Evolutionary conservation across 2,888 invertebrate genomes (phyloP), one percentile per base, ranked within the genome.

Genomic region (Sesia bembeciformis): DNA sequence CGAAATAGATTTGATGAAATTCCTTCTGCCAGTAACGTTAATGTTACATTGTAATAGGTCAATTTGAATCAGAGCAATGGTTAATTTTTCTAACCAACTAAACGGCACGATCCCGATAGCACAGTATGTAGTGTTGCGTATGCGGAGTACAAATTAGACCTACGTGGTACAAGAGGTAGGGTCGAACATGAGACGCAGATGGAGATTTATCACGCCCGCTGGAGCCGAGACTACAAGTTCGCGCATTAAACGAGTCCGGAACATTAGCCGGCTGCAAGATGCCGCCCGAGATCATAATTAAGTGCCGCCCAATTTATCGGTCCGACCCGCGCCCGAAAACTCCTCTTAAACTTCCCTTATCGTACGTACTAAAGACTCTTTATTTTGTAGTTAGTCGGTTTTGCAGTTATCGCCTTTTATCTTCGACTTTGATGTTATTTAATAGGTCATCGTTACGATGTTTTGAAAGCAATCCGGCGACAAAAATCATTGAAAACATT

Each of bases 261-360:
- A 85, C 87, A 88, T 88, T 88, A 88, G 86, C 84, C 83, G 82
- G 78, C 77, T 87, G 88, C 88, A 88, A 89, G 87, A 88, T 88
- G 88, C 89, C 86, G 84, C 84, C 84, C 87, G 81, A 87, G 87
- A 88, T 89, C 88, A 87, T 89, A 89, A 89, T 89, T 89, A 89
- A 89, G 86, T 88, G 87, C 85, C 85, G 84, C 84, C 87, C 88
- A 86, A 89, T 89, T 88, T 89, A 89, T 89, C 84, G 89, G 88
- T 72, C 76, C 85, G 87, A 85, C 86, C 87, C 85, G 79, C 78
- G 74, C 81, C 80, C 75, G 65, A 68, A 81, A 86, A 87, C 84
- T 85, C 81, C 82, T 81, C 84, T 83, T 82, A 84, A 88, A 87
- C 78, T 87, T 85, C 79, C 76, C 87, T 88, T 88, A 88, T 88